Conservation (phyloP, 2,888 invertebrate genomes). For the Adelognathus sp. region DNA sequence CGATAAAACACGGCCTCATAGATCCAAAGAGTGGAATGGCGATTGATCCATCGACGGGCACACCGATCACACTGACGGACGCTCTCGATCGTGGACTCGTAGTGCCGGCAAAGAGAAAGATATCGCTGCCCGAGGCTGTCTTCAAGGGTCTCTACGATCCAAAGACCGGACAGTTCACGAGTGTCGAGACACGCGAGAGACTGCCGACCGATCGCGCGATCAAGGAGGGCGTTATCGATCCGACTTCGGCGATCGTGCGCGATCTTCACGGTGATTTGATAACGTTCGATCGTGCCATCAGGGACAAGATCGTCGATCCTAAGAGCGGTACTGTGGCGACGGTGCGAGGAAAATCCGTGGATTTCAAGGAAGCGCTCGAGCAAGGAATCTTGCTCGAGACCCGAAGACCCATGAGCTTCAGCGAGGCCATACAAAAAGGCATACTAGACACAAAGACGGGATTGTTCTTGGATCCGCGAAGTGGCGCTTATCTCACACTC, state of each 20-base stretch:
- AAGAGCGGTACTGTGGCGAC: constrained; percentile 87
- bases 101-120: constrained; percentile 90
- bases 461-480: constrained; percentile 91
- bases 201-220: constrained; percentile 92
- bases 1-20: constrained; percentile 89
- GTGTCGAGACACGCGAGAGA: constrained; percentile 90
- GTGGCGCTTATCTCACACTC: constrained; percentile 89
- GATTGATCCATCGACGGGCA: constrained; percentile 88
- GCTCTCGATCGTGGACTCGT: constrained; percentile 92
- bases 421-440: constrained; percentile 91
- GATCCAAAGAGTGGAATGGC: constrained; percentile 91
- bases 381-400: constrained; percentile 91
- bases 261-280: constrained; percentile 87
- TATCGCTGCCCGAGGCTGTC: constrained; percentile 94
- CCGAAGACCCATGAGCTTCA: constrained; percentile 90
- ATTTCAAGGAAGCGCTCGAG: constrained; percentile 93
- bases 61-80: constrained; percentile 90
- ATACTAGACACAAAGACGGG: constrained; percentile 91
- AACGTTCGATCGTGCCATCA: constrained; percentile 92
- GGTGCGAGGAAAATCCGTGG: constrained; percentile 84
- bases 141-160: constrained; percentile 95
- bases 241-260: constrained; percentile 92
- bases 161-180: constrained; percentile 90
- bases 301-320: constrained; percentile 89
- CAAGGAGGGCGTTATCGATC: constrained; percentile 91